Evolutionary conservation across 2,113 vertebrate genomes (phyloP).

Genomic region (Solea solea): DNA sequence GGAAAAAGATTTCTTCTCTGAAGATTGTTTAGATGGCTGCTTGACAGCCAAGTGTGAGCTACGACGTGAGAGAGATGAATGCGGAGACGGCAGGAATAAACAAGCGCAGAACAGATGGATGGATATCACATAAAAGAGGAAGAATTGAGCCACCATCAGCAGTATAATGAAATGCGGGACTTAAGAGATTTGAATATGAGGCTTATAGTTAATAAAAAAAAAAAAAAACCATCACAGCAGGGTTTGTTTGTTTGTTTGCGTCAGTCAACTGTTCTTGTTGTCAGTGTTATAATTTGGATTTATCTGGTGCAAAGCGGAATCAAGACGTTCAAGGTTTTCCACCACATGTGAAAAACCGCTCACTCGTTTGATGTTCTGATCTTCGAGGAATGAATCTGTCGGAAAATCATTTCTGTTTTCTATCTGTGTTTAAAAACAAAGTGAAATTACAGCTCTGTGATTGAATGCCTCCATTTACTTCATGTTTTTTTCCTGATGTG

Average conservation of each 20-base stretch:
- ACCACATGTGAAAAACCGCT: too few species aligned
- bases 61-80: conserved; percentile 9
- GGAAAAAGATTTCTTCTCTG: conserved; percentile 18
- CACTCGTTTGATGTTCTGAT: too few species aligned
- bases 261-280: not conserved
- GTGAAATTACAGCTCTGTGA: too few species aligned
- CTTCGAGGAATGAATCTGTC: too few species aligned
- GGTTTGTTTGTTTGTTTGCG: not conserved
- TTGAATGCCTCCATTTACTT: too few species aligned
- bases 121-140: conserved; percentile 2
- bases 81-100: not conserved
- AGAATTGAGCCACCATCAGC: not conserved
- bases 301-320: too few species aligned
- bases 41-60: conserved; percentile 11
- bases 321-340: too few species aligned
- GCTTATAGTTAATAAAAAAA: not conserved
- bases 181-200: not conserved
- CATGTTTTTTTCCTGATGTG: too few species aligned
- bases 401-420: too few species aligned
- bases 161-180: not conserved
- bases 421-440: too few species aligned
- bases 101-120: conserved; percentile 31
- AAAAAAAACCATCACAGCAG: not conserved
- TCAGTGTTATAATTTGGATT: not conserved
- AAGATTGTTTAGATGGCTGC: conserved; percentile 22